Evolutionary conservation across 1,140 invertebrate genomes (phyloP).

Genomic region (Neoseiulus cucumeris): DNA sequence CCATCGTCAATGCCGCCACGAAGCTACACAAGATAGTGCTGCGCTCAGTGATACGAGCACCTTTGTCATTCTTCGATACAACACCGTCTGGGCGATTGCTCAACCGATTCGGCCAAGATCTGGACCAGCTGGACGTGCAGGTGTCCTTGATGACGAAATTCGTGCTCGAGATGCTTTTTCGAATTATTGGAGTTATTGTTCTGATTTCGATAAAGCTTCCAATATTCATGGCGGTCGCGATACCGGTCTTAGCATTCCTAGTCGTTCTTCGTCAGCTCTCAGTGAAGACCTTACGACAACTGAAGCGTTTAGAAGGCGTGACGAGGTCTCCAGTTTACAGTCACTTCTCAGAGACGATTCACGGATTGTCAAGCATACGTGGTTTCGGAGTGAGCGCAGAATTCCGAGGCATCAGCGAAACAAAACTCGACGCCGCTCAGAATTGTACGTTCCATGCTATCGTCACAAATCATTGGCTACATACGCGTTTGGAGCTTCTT

Average conservation of each 20-base stretch:
- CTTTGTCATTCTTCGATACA: constrained; percentile 24
- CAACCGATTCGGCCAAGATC: constrained; percentile 32
- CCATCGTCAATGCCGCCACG: constrained; percentile 12
- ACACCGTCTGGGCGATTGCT: constrained; percentile 23
- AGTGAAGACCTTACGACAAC: constrained; percentile 33
- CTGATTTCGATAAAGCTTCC: constrained; percentile 61
- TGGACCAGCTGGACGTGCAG: constrained; percentile 12
- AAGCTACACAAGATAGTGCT: constrained; percentile 16
- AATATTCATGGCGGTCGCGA: constrained; percentile 53
- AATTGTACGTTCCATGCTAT: constrained; percentile 22
- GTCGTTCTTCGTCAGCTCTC: constrained; percentile 23
- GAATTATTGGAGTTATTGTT: constrained; percentile 63
- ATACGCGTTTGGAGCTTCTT: not conserved
- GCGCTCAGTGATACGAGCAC: constrained; percentile 18
- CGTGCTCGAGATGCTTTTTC: constrained; percentile 25
- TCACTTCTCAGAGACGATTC: constrained; percentile 32
- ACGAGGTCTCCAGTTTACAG: constrained; percentile 34
- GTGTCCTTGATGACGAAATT: not conserved
- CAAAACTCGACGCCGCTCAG: constrained; percentile 25
- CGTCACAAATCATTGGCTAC: constrained; percentile 9
- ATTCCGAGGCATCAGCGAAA: constrained; percentile 23
- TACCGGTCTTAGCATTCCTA: constrained; percentile 53
- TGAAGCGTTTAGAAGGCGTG: constrained; percentile 33
- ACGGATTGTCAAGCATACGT: constrained; percentile 29
- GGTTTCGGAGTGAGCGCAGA: constrained; percentile 25